A percentile compares a stretch with the other conserved stretches of the same genome.
phyloP scores from a whole-genome alignment of 2,113 vertebrate species.

The Hystrix brachyura region DNA sequence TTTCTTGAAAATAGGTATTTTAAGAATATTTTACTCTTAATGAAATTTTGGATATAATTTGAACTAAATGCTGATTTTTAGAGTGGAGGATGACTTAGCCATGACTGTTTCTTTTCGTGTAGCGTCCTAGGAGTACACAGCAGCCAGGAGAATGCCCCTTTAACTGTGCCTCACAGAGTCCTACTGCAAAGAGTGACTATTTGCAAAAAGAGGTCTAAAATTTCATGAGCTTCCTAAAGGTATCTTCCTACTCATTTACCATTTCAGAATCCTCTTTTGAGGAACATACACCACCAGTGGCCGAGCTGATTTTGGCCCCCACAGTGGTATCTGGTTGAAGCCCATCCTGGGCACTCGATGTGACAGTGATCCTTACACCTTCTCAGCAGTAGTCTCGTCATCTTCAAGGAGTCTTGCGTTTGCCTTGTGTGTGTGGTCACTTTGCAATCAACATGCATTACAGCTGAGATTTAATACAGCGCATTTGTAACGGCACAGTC shows the following conservation, averaged over 20 bases:
- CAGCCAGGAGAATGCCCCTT: accelerated
- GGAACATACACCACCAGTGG: accelerated
- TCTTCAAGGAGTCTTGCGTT: background rate
- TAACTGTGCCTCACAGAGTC: no score
- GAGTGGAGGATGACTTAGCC: accelerated
- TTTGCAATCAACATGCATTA: accelerated
- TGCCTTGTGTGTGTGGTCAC: background rate
- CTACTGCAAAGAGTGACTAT: accelerated
- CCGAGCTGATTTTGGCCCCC: accelerated
- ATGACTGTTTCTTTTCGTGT: accelerated
- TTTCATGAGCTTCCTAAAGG: background rate
- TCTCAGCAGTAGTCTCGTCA: accelerated
- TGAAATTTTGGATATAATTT: background rate
- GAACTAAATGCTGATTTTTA: background rate
- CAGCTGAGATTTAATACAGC: no score
- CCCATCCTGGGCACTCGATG: accelerated
- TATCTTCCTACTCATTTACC: no score
- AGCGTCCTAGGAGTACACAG: accelerated
- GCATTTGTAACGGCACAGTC: background rate
- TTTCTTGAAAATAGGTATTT: background rate
- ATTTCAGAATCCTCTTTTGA: background rate
- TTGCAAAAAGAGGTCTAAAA: background rate
- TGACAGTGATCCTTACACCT: accelerated
- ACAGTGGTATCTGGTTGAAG: accelerated
- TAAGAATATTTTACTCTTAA: background rate